Conservation (phyloP, 2,797 vertebrate species). For the Champsocephalus gunnari region DNA sequence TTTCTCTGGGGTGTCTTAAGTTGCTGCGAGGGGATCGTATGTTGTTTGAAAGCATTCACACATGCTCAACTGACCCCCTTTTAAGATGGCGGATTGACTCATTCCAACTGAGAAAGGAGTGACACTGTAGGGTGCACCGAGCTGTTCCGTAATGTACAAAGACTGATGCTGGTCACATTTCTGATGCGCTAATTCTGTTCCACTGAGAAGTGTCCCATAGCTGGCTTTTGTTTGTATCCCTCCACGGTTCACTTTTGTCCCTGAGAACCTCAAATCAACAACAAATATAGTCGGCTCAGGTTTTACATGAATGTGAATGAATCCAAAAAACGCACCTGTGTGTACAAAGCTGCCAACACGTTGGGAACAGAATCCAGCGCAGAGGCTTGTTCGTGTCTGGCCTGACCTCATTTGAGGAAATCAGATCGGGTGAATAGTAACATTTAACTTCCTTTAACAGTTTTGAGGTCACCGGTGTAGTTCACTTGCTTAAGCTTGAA, state of each 20-base stretch:
- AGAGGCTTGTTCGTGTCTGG: conserved; percentile 23
- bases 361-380: conserved; percentile 40
- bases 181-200: conserved; percentile 8
- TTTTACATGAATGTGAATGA: conserved; percentile 45
- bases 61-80: conserved; percentile 31
- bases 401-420: conserved; percentile 56
- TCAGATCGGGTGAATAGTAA: conserved; percentile 53
- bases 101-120: conserved; percentile 57
- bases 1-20: conserved; percentile 75
- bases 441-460: conserved; percentile 58
- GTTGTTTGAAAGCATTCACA: conserved; percentile 52
- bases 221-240: conserved; percentile 21
- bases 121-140: conserved; percentile 27
- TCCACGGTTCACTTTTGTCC: conserved; percentile 26
- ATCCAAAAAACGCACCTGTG: neutral
- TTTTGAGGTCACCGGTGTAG: conserved; percentile 63
- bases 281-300: conserved; percentile 37
- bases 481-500: conserved; percentile 71
- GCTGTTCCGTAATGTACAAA: conserved; percentile 28
- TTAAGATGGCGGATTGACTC: conserved; percentile 66
- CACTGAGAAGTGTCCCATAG: conserved; percentile 1
- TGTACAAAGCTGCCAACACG: conserved; percentile 12
- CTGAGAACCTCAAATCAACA: conserved; percentile 11
- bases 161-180: conserved; percentile 21
- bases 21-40: conserved; percentile 48